phyloP scores from a whole-genome alignment of 2,888 invertebrate species.

The Anoplius nigerrimus region DNA sequence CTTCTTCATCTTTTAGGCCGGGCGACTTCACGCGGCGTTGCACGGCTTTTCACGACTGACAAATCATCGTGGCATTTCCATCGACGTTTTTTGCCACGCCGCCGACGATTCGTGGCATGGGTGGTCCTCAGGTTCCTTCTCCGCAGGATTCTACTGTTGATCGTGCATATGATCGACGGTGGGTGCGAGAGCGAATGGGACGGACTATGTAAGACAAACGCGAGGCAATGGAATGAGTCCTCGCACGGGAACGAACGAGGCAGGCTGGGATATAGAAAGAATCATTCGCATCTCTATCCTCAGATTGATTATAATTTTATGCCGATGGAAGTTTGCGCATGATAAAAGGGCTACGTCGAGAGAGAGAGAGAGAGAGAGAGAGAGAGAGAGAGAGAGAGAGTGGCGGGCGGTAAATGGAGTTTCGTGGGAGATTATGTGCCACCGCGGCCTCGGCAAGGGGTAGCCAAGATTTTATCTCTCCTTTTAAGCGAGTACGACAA shows the following conservation, averaged over 20 bases:
- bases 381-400: neutral
- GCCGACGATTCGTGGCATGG: slow-evolving; percentile 39
- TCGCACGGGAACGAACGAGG: too few relatives aligned
- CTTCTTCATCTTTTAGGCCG: neutral
- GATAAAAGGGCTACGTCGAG: neutral
- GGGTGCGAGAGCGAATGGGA: slow-evolving; percentile 2
- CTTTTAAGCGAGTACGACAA: slow-evolving; percentile 61
- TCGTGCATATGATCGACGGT: neutral
- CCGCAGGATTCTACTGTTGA: slow-evolving; percentile 41
- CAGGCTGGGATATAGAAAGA: neutral
- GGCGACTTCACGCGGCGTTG: slow-evolving; percentile 37
- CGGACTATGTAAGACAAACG: neutral
- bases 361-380: neutral
- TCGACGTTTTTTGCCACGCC: slow-evolving; percentile 46
- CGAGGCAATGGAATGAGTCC: neutral
- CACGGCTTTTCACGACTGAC: slow-evolving; percentile 45
- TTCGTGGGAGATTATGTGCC: slow-evolving; percentile 61
- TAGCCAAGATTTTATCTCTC: slow-evolving; percentile 66
- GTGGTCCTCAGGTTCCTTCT: slow-evolving; percentile 50
- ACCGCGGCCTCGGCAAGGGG: slow-evolving; percentile 44
- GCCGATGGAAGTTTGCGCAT: slow-evolving; percentile 9
- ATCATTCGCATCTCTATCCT: slow-evolving; percentile 20
- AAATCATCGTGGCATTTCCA: slow-evolving; percentile 48
- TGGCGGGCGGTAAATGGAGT: slow-evolving; percentile 43
- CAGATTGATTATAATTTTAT: slow-evolving; percentile 54